Base-by-base conservation (phyloP, 2,888 invertebrate genomes). In the Rotaria magnacalcarata region DNA sequence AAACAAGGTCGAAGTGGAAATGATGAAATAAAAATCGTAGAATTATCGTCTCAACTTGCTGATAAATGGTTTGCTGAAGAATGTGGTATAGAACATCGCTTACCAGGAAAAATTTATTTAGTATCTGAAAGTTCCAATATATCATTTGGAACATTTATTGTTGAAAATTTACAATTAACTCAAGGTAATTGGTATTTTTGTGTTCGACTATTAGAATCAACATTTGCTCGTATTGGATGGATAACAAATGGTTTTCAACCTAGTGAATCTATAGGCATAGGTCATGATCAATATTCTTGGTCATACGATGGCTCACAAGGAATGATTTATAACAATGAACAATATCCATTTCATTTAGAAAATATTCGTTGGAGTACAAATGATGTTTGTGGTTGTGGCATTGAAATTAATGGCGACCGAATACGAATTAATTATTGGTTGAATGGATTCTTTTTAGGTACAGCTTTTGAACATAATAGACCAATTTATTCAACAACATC, bases 231-330 rank as follows among this genome's bases (percentile, higher is more conserved):
- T 6, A 47, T 80, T n/a, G 80, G 80, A 6, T 80, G 80, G 80
- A n/a, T 19, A 80, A 80, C 80, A 80, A 47, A 80, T 47, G 80
- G 80, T n/a, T 80, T 80, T n/a, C 47, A 80, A 47, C n/a, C 80
- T 47, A 47, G n/a, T 47, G 0, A 21, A n/a, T 14, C 43, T 11
- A n/a, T 11, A 21, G 80, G 47, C 2, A 24, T 80, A 10, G 47
- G 80, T 80, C 10, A 80, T 11, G 47, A 80, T 80, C 47, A 47
- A 80, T 80, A 80, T 80, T 80, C 80, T 47, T 80, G 80, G 80
- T 80, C 47, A 4, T 80, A 47, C 34, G 47, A 80, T 80, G 80
- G 80, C 24, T 80, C 43, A 21, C 75, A 75, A 47, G 41, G 43
- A 24, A 43, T 47, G 47, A 16, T 67, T 16, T 67, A 34, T 34